phyloP scores from a whole-genome alignment of 2,888 invertebrate species.

The Callyntrura guangdongensis region DNA sequence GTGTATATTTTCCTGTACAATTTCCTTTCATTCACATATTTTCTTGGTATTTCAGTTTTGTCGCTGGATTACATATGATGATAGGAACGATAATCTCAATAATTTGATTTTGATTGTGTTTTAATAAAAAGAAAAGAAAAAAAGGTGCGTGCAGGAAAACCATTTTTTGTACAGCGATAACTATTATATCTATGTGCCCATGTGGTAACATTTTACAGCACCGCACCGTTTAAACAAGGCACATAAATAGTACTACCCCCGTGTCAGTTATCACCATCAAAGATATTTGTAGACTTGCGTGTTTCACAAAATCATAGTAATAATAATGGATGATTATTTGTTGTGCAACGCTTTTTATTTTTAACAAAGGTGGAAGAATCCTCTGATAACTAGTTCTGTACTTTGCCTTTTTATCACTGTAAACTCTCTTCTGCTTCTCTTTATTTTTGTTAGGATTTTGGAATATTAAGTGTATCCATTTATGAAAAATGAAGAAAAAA shows the following conservation, averaged over 20 bases:
- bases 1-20: neutral
- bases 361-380: constrained; percentile 14
- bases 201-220: constrained; percentile 55
- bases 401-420: neutral
- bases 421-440: neutral
- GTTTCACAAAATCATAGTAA: constrained; percentile 30
- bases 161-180: neutral
- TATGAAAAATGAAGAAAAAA: too few relatives aligned
- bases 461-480: too few relatives aligned
- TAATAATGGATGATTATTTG: constrained; percentile 33
- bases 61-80: neutral
- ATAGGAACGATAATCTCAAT: constrained; percentile 44
- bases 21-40: neutral
- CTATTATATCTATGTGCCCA: neutral
- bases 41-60: neutral
- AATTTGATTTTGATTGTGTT: constrained; percentile 69
- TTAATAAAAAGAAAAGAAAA: constrained; percentile 38
- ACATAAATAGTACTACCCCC: neutral
- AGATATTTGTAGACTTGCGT: constrained; percentile 33
- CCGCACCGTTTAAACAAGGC: constrained; percentile 3
- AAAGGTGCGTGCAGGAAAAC: constrained; percentile 7
- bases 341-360: constrained; percentile 55
- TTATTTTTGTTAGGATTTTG: neutral
- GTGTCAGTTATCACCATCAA: neutral
- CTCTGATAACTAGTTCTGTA: neutral